These are phyloP conservation scores for Telmatochromis brichardi DNA, from an alignment of 2,113 vertebrate genomes.

Conservation along the genomic window DNA sequence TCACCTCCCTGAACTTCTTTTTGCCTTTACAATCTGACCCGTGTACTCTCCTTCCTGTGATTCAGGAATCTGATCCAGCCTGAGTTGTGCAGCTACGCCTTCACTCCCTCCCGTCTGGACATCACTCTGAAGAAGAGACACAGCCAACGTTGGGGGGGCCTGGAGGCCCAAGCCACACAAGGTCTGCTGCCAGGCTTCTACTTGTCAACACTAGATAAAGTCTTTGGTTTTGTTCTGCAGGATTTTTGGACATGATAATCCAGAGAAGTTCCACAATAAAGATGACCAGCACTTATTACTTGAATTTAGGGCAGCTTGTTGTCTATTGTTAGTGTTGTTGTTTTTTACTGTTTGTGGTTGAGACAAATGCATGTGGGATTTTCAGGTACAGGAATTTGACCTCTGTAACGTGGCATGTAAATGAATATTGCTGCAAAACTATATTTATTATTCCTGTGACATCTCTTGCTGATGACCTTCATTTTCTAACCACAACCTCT, in stretches of 20 bases:
- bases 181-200: conserved; percentile 86
- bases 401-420: neutral
- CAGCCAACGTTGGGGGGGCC: conserved; percentile 93
- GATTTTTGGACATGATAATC: neutral
- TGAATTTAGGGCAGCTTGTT: neutral
- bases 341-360: neutral
- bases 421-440: neutral
- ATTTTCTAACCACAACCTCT: conserved; percentile 87
- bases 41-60: neutral
- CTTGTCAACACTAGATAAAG: neutral
- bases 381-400: neutral
- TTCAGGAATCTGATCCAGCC: conserved; percentile 93
- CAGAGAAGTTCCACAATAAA: neutral
- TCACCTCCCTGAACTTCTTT: neutral
- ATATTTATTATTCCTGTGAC: neutral
- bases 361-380: neutral
- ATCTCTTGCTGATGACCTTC: neutral
- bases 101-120: conserved; percentile 84
- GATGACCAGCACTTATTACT: neutral
- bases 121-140: conserved; percentile 93
- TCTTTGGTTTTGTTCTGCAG: neutral
- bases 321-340: neutral
- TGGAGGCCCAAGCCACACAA: conserved; percentile 93
- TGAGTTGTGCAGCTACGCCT: conserved; percentile 85
- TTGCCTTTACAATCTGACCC: neutral